phyloP scores from a whole-genome alignment of 1,140 invertebrate genomes.

The Rhyzopertha dominica region DNA sequence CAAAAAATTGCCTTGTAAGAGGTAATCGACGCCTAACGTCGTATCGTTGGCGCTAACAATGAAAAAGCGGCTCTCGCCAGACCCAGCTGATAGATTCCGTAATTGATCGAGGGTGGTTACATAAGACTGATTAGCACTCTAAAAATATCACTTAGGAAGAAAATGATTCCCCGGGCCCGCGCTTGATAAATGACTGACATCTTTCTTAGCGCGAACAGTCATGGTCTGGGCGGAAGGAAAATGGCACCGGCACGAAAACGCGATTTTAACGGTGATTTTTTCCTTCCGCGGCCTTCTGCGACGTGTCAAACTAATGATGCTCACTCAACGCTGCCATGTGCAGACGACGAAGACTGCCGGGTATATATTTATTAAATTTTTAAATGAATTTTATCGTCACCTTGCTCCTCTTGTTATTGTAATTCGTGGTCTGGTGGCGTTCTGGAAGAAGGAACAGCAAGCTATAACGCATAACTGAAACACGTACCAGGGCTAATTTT shows the following conservation, averaged over 20 bases:
- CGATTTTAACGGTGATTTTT: constrained; percentile 34
- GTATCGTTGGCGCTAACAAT: constrained; percentile 18
- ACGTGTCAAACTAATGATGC: constrained; percentile 34
- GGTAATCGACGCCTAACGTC: too few species aligned
- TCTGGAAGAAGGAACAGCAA: too few species aligned
- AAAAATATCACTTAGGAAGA: constrained; percentile 37
- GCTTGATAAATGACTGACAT: constrained; percentile 40
- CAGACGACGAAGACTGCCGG: too few species aligned
- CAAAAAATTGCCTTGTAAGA: too few species aligned
- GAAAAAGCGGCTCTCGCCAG: constrained; percentile 24
- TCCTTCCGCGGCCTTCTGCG: constrained; percentile 18
- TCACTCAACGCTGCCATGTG: constrained; percentile 28
- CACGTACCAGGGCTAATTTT: too few species aligned
- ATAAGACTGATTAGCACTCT: constrained; percentile 37
- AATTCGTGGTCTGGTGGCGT: too few species aligned
- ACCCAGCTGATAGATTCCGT: constrained; percentile 34
- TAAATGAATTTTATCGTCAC: too few species aligned
- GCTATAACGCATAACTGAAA: too few species aligned
- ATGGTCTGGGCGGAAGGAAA: constrained; percentile 20
- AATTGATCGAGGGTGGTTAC: constrained; percentile 40
- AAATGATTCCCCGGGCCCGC: constrained; percentile 27
- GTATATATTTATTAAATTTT: too few species aligned
- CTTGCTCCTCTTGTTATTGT: too few species aligned
- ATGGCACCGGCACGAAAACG: constrained; percentile 21
- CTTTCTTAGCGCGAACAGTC: constrained; percentile 27